phyloP scores from a whole-genome alignment of 1,140 invertebrate species.

The Drosophila tropicalis region DNA sequence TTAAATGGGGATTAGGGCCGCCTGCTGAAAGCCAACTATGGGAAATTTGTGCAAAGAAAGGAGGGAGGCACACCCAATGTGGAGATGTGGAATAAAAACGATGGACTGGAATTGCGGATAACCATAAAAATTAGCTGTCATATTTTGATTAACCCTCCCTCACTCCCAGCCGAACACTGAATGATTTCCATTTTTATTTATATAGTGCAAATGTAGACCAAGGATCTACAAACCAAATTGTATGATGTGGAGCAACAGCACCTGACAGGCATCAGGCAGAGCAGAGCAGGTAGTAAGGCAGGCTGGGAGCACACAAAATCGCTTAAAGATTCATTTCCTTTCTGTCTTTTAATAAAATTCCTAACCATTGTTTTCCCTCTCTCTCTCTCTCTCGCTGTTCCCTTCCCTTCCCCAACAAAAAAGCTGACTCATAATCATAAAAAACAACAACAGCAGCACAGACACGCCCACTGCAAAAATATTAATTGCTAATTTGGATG shows the following conservation, averaged over 20 bases:
- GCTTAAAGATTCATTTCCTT: conserved; percentile 7
- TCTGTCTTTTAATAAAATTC: neutral
- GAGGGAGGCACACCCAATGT: no score
- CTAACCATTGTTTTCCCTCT: neutral
- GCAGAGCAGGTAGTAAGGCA: no score
- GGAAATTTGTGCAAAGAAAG: neutral
- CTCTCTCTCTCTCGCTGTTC: neutral
- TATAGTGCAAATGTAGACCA: conserved; percentile 8
- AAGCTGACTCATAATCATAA: conserved; percentile 24
- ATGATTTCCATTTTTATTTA: conserved; percentile 30
- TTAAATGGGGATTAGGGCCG: conserved; percentile 72
- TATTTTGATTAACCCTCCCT: conserved; percentile 49
- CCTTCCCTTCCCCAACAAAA: neutral
- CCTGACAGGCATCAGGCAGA: neutral
- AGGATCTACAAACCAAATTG: neutral
- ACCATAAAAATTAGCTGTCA: conserved; percentile 67
- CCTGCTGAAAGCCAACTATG: conserved; percentile 4
- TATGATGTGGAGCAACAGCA: neutral
- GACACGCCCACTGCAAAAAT: conserved; percentile 7
- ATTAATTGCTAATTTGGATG: conserved; percentile 74
- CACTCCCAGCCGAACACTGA: neutral
- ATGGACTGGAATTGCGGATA: neutral
- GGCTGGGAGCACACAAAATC: neutral
- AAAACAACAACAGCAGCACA: conserved; percentile 16
- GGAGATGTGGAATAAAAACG: no score